phyloP scores from a whole-genome alignment of 1,140 invertebrate genomes.

The Helicoverpa zea region DNA sequence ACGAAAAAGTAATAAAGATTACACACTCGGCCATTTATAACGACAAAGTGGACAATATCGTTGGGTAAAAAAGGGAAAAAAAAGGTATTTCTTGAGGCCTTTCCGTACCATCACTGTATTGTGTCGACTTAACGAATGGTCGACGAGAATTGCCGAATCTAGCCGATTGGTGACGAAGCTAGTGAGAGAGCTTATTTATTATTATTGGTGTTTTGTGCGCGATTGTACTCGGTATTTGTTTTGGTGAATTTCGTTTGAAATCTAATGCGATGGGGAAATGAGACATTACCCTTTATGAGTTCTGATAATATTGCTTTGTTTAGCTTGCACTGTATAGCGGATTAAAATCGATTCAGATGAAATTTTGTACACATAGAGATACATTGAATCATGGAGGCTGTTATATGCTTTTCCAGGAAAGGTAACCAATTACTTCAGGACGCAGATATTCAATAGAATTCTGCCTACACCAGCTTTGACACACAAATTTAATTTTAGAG shows the following conservation, averaged over 20 bases:
- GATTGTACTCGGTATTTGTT: constrained; percentile 40
- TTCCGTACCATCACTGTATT: constrained; percentile 34
- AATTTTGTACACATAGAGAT: too few species aligned
- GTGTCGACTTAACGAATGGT: constrained; percentile 46
- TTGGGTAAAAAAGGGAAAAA: constrained; percentile 44
- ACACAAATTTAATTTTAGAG: too few species aligned
- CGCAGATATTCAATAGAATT: too few species aligned
- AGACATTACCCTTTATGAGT: too few species aligned
- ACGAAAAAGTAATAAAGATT: constrained; percentile 51
- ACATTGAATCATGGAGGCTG: too few species aligned
- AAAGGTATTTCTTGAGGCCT: constrained; percentile 47
- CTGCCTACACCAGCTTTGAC: too few species aligned
- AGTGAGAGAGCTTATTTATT: constrained; percentile 41
- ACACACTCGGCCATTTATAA: constrained; percentile 49
- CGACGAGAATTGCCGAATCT: constrained; percentile 43
- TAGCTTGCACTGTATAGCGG: too few species aligned
- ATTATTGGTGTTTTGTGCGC: constrained; percentile 33
- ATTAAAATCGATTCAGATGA: too few species aligned
- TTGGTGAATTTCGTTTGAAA: neutral
- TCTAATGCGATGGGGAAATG: neutral
- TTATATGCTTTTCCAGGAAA: too few species aligned
- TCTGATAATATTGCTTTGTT: too few species aligned
- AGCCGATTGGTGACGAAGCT: constrained; percentile 36
- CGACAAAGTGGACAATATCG: constrained; percentile 51
- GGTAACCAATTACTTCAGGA: too few species aligned